These are phyloP conservation scores for Chelmon rostratus DNA, from an alignment of 2,797 vertebrate species.

Conservation along the genomic window DNA sequence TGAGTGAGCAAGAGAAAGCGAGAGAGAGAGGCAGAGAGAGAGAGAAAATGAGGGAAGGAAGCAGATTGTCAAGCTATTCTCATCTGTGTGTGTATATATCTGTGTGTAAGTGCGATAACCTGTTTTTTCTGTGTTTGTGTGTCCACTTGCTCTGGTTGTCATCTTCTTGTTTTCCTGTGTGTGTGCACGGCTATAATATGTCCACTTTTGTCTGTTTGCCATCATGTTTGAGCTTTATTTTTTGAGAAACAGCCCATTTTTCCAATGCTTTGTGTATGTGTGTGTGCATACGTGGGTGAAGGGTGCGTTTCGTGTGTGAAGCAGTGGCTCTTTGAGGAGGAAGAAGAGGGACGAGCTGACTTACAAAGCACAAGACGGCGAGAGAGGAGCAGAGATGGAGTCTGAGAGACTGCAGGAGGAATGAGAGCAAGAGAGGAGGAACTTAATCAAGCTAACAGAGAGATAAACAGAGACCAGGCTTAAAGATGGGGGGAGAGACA, in stretches of 20 bases:
- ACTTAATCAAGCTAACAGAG: conserved; percentile 41
- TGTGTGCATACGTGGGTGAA: neutral
- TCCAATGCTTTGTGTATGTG: neutral
- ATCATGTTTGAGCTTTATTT: conserved; percentile 8
- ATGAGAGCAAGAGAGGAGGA: conserved; percentile 35
- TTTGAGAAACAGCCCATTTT: neutral
- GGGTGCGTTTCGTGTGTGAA: neutral
- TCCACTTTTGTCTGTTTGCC: neutral
- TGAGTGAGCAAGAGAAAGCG: conserved; percentile 28
- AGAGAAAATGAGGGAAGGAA: conserved; percentile 10
- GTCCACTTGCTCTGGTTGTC: neutral
- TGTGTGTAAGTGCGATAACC: conserved; percentile 25
- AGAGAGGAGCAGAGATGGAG: conserved; percentile 26
- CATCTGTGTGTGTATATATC: conserved; percentile 22
- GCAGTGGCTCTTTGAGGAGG: conserved; percentile 1
- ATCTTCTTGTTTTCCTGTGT: neutral
- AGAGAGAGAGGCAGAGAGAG: conserved; percentile 23
- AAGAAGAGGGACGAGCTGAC: conserved; percentile 24
- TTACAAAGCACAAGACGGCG: neutral
- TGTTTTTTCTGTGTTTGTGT: neutral
- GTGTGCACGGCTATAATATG: neutral
- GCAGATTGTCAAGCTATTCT: conserved; percentile 27
- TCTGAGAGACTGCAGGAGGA: conserved; percentile 32
- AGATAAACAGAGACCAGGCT: neutral
- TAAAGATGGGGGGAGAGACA: neutral